A percentile compares a stretch with the other conserved stretches of the same genome.
Evolutionary conservation across 1,140 invertebrate genomes (phyloP).

Genomic region (Chymomyza costata): DNA sequence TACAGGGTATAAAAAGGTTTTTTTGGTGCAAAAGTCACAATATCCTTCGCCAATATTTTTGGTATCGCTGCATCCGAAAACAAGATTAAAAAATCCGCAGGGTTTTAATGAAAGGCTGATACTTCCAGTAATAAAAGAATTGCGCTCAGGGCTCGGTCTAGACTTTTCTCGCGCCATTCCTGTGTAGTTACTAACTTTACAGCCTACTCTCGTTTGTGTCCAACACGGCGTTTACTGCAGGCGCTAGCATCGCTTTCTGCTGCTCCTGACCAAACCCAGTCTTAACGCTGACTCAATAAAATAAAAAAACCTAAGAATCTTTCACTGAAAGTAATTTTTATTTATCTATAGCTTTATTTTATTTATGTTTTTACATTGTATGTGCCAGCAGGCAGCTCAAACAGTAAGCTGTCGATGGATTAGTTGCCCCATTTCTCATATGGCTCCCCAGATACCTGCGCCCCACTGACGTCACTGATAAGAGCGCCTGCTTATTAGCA

Average conservation of each 20-base stretch:
- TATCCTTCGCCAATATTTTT: no score
- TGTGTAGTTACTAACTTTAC: no score
- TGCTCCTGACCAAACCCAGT: conserved; percentile 2
- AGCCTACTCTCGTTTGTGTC: background rate
- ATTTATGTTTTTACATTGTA: conserved; percentile 42
- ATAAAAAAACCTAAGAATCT: conserved; percentile 62
- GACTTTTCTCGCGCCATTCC: no score
- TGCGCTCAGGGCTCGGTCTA: no score
- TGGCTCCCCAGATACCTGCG: background rate
- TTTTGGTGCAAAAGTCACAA: no score
- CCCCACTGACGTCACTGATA: conserved; percentile 4
- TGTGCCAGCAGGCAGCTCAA: conserved; percentile 1
- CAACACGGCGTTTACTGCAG: background rate
- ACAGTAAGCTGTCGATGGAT: background rate
- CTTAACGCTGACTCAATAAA: conserved; percentile 62
- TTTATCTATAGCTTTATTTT: conserved; percentile 60
- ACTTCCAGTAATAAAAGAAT: no score
- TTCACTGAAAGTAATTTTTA: conserved; percentile 61
- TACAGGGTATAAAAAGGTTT: no score
- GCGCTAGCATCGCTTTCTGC: background rate
- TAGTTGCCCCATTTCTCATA: background rate
- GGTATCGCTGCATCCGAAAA: no score
- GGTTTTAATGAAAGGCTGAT: no score
- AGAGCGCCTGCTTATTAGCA: background rate
- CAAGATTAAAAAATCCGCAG: no score